phyloP scores from a whole-genome alignment of 1,140 invertebrate genomes.

The Cardiocondyla obscurior region DNA sequence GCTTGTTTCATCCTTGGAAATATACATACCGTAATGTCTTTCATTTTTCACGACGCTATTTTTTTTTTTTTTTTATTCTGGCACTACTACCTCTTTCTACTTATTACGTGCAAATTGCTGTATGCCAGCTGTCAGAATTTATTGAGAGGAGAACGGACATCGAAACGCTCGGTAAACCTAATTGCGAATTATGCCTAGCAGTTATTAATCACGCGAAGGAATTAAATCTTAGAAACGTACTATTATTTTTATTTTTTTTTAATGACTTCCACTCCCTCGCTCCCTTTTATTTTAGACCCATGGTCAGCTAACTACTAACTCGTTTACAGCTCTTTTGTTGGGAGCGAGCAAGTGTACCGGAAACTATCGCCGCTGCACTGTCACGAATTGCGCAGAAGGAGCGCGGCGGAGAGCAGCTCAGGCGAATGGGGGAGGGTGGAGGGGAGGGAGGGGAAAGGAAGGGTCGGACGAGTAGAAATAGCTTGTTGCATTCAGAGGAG shows the following conservation, averaged over 20 bases:
- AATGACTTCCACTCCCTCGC: too few relatives aligned
- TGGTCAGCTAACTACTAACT: constrained; percentile 8
- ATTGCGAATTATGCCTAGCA: too few relatives aligned
- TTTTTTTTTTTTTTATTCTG: too few relatives aligned
- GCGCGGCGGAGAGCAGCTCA: constrained; percentile 29
- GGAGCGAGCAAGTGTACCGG: constrained; percentile 2
- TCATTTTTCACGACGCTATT: constrained; percentile 26
- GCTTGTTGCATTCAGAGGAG: constrained; percentile 78
- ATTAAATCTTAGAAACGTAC: not conserved
- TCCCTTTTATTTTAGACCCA: not conserved
- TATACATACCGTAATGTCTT: constrained; percentile 44
- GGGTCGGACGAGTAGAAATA: constrained; percentile 68
- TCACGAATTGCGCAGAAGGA: constrained; percentile 38
- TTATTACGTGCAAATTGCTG: not conserved
- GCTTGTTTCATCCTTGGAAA: constrained; percentile 14
- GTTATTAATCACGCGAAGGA: too few relatives aligned
- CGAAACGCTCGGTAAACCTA: too few relatives aligned
- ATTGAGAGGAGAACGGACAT: not conserved
- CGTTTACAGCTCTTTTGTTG: not conserved
- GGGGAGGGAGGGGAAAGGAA: too few relatives aligned
- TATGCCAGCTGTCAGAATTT: not conserved
- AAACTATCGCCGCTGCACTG: constrained; percentile 27
- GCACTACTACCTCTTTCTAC: not conserved
- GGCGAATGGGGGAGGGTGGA: constrained; percentile 45
- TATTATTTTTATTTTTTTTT: not conserved